These are phyloP conservation scores for Oceanites oceanicus DNA, from an alignment of 2,113 vertebrate genomes.

Conservation along the genomic window DNA sequence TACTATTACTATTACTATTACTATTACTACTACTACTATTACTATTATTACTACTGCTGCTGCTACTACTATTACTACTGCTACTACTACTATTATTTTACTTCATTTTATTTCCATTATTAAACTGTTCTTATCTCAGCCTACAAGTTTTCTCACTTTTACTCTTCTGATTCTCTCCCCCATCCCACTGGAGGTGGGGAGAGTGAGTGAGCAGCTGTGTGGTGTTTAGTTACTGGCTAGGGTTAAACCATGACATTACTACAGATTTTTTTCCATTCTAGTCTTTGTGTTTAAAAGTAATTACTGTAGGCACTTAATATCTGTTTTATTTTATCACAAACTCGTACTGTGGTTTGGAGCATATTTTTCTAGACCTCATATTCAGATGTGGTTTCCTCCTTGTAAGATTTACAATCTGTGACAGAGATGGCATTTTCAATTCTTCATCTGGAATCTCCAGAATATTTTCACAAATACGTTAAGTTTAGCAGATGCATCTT, in stretches of 20 bases:
- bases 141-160: no score
- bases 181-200: no score
- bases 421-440: background rate
- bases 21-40: no score
- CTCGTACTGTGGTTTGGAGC: background rate
- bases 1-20: no score
- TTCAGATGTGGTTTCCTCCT: background rate
- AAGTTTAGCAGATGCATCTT: background rate
- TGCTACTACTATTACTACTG: no score
- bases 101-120: no score
- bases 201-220: no score
- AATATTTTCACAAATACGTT: background rate
- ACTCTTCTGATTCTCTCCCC: no score
- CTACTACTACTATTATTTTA: no score
- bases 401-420: background rate
- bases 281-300: background rate
- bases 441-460: background rate
- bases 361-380: background rate
- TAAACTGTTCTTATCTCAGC: no score
- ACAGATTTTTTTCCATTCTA: background rate
- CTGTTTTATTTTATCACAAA: background rate
- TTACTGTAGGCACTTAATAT: background rate
- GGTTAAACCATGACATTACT: background rate
- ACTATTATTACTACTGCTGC: no score
- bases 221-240: no score